Percentiles rank a stretch among this genome's conserved stretches.
phyloP scores from a whole-genome alignment of 2,113 vertebrate genomes.

The Raja brachyura region DNA sequence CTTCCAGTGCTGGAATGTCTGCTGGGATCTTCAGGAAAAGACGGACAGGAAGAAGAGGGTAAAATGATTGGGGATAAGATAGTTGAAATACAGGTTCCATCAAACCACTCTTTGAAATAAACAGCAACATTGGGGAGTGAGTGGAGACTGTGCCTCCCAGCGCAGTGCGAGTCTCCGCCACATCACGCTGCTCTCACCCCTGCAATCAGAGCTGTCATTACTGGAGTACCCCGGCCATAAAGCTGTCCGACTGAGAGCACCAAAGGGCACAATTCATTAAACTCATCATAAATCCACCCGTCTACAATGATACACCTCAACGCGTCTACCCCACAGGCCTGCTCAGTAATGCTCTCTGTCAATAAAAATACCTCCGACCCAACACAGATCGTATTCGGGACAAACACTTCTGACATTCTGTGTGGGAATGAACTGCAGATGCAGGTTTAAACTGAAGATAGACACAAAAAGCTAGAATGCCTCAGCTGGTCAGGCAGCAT shows the following conservation, averaged over 20 bases:
- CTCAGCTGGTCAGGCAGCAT: too few relatives aligned
- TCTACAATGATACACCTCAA: neutral
- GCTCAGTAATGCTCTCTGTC: neutral
- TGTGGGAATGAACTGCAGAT: neutral
- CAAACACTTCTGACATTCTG: neutral
- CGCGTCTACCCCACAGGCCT: neutral
- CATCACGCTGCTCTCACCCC: neutral
- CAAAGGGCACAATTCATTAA: conserved; percentile 21
- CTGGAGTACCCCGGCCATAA: neutral
- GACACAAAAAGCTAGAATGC: too few relatives aligned
- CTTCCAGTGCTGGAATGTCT: neutral
- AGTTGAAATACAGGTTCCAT: neutral
- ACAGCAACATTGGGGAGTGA: neutral
- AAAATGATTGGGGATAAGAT: neutral
- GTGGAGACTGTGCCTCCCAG: too few relatives aligned
- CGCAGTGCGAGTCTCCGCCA: neutral
- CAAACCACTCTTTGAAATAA: neutral
- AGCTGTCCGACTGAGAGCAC: conserved; percentile 2
- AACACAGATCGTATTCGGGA: neutral
- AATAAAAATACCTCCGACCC: neutral
- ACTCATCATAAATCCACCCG: conserved; percentile 18
- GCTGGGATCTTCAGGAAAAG: neutral
- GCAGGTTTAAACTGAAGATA: too few relatives aligned
- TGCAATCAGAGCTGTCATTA: neutral
- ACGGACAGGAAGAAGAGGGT: too few relatives aligned